Conservation (phyloP, 2,113 vertebrate species). For the Larimichthys polyactis region DNA sequence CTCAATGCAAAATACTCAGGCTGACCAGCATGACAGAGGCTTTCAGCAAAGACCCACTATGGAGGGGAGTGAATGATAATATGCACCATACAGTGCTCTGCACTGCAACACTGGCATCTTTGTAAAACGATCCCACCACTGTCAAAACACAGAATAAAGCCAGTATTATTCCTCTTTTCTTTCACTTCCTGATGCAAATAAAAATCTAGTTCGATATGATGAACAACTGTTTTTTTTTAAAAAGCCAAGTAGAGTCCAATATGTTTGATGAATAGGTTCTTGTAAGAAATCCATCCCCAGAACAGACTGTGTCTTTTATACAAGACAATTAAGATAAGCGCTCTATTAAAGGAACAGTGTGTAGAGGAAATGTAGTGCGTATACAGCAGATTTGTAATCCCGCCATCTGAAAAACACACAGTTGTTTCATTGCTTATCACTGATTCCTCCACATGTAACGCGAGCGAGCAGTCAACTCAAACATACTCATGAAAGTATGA, state of each 20-base stretch:
- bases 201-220: neutral
- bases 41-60: constrained; percentile 64
- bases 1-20: constrained; percentile 69
- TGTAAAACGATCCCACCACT: constrained; percentile 26
- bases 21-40: constrained; percentile 66
- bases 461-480: constrained; percentile 26
- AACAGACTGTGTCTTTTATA: constrained; percentile 26
- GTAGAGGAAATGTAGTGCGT: neutral
- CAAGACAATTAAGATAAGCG: neutral
- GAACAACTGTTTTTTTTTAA: neutral
- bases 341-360: neutral
- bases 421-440: constrained; percentile 4
- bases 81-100: constrained; percentile 45
- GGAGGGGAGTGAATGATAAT: constrained; percentile 59
- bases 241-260: neutral
- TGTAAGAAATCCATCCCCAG: neutral
- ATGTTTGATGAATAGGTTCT: neutral
- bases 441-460: constrained; percentile 27
- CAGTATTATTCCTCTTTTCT: constrained; percentile 26
- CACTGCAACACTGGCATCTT: constrained; percentile 31
- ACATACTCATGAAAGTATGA: constrained; percentile 43
- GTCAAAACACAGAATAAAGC: constrained; percentile 44
- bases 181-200: constrained; percentile 4
- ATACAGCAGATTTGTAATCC: constrained; percentile 5
- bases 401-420: constrained; percentile 7